Evolutionary conservation across 2,797 vertebrate species (phyloP), one percentile per base, ranked within the genome.

Genomic region (Acanthurus leucopareius): DNA sequence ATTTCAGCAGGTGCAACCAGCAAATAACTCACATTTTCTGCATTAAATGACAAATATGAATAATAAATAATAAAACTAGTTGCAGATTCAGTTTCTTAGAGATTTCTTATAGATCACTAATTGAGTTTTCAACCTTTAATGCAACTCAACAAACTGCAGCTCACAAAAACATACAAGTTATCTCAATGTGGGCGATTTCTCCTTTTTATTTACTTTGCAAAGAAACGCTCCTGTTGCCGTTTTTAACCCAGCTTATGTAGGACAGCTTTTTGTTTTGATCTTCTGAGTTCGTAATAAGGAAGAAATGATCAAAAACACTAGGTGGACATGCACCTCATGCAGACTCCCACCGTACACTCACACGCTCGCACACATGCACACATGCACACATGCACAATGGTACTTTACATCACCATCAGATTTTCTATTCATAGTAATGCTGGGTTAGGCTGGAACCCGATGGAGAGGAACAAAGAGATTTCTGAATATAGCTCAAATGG

Each of bases 381-480:
- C 15, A 67, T 1, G 4, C 61, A 69, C 58, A n/a, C 57, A 66
- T 7, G 22, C 76, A 84, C 62, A 77, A 70, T 70, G 44, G 58
- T 72, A 67, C 69, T 80, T 76, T 83, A 73, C 75, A 85, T 73
- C 73, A 44, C 59, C 68, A 80, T 87, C 74, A 83, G 70, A 88
- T 88, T 69, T 81, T 78, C 87, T 82, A 86, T 91, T 90, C 89
- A 91, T 81, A 80, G 83, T 64, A 73, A 88, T 76, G 75, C 83
- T 64, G 74, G 69, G 61, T 80, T 85, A 61, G 69, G 66, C 80
- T 84, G 82, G 71, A 90, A 81, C 81, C 86, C 85, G 82, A 47
- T 61, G 75, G 82, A 76, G 88, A 75, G 83, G 88, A 90, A 92
- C 89, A 90, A 91, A 90, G 86, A 86, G 72, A 80, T 81, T 73